Conservation (phyloP, 2,797 vertebrate genomes). For the Pelobates cultripes region DNA sequence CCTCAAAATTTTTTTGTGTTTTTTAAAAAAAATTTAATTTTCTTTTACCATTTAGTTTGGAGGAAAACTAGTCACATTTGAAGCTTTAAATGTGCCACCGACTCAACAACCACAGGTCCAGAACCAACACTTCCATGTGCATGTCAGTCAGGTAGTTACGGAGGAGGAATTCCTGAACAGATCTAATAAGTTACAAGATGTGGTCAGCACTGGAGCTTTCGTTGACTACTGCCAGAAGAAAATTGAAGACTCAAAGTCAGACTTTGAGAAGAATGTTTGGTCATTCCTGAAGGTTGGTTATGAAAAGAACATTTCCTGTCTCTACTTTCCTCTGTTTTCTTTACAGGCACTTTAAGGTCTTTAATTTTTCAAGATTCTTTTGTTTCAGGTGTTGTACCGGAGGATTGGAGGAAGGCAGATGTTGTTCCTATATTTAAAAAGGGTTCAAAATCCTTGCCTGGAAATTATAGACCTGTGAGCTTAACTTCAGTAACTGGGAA, state of each 20-base stretch:
- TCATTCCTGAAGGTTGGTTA: conserved; percentile 89
- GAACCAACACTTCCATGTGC: conserved; percentile 75
- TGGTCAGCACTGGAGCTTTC: conserved; percentile 80
- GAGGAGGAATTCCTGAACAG: conserved; percentile 87
- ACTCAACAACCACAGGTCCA: conserved; percentile 65
- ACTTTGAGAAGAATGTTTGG: conserved; percentile 92
- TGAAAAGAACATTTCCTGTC: not conserved
- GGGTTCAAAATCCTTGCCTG: no score
- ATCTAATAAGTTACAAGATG: conserved; percentile 86
- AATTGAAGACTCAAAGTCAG: conserved; percentile 77
- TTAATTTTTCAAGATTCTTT: no score
- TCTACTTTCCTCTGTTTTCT: not conserved
- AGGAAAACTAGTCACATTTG: conserved; percentile 91
- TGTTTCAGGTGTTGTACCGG: no score
- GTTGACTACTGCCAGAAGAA: conserved; percentile 88
- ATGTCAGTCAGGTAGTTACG: conserved; percentile 92
- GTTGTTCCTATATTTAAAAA: no score
- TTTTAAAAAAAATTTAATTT: no score
- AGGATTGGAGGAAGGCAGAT: no score
- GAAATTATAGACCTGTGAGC: no score
- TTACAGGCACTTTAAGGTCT: no score
- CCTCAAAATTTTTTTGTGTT: no score
- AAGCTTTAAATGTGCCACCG: conserved; percentile 68
- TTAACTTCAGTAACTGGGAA: no score
- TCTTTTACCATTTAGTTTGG: conserved; percentile 79